Evolutionary conservation across 2,888 invertebrate genomes (phyloP), one percentile per base, ranked within the genome.

Genomic region (Eurytoma californica): DNA sequence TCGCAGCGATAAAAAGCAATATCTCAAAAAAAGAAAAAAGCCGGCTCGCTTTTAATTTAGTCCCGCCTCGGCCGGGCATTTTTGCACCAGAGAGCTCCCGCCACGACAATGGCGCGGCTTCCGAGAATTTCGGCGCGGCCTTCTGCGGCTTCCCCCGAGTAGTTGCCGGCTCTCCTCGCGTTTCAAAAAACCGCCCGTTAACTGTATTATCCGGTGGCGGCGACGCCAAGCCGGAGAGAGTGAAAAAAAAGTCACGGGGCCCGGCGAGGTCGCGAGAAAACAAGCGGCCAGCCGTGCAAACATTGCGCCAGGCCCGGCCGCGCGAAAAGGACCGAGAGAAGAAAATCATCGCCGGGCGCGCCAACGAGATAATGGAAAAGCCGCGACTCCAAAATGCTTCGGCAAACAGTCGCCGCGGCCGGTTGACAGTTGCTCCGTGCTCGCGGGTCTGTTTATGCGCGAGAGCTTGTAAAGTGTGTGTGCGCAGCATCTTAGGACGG

Each of bases 101-200:
- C 9, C 39, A 9, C 39, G 39, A 39, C 39, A 39, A 39, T 9
- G 39, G 39, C 39, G 39, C 39, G 39, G 39, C 39, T 39, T 39
- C 39, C 39, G 39, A 39, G 39, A 39, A 39, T 39, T 39, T 39
- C 39, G 39, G 39, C 39, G 39, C 39, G 39, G 39, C 39, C 39
- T 39, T 39, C 39, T 39, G 39, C 39, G 39, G 39, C 39, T 39
- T 39, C 39, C 39, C 39, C 39, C 39, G 39, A 39, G 39, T 39
- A 7, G 39, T 39, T 7, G 30, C 30, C 30, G 39, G 39, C 39
- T 39, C 7, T 39, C 39, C 57, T 55, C 55, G 39, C 24, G 24
- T 68, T 68, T 68, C 68, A 30, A 68, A 68, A 68, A 55, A 18
- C 39, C 67, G 28, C 14, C 12, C 55, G 30, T 55, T 68, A 68